Conservation (phyloP, 1,140 invertebrate species). For the Euglossa dilemma region DNA sequence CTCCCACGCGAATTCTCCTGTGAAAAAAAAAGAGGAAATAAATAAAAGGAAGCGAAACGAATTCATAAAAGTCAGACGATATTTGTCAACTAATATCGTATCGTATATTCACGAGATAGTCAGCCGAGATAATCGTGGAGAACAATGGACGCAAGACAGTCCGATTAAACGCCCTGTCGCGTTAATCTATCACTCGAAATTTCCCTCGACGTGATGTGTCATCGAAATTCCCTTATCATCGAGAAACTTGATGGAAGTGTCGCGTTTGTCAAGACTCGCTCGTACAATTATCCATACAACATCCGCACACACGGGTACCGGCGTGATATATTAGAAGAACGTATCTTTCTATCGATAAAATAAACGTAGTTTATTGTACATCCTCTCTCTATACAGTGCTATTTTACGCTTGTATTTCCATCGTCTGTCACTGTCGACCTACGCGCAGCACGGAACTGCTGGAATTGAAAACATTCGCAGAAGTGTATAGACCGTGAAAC, state of each 20-base stretch:
- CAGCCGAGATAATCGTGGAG: neutral
- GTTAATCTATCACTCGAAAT: constrained; percentile 27
- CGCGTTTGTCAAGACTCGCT: neutral
- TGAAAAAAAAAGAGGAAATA: neutral
- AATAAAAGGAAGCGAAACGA: neutral
- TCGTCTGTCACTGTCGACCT: constrained; percentile 16
- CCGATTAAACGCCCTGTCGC: constrained; percentile 15
- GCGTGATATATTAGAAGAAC: neutral
- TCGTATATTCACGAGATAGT: neutral
- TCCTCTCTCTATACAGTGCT: neutral
- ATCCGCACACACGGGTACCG: no score
- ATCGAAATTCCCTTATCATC: constrained; percentile 3
- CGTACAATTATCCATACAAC: neutral
- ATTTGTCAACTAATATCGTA: neutral
- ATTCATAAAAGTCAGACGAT: neutral
- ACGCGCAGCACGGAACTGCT: constrained; percentile 11
- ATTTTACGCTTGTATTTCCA: neutral
- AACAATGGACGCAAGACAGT: constrained; percentile 22
- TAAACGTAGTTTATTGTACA: constrained; percentile 20
- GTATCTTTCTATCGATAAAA: constrained; percentile 5
- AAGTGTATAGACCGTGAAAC: constrained; percentile 15
- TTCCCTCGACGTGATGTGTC: neutral
- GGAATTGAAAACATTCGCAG: constrained; percentile 30
- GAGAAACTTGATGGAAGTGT: neutral
- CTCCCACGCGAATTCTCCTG: neutral